Evolutionary conservation across 1,140 invertebrate genomes (phyloP).

Genomic region (Orchesella cincta): DNA sequence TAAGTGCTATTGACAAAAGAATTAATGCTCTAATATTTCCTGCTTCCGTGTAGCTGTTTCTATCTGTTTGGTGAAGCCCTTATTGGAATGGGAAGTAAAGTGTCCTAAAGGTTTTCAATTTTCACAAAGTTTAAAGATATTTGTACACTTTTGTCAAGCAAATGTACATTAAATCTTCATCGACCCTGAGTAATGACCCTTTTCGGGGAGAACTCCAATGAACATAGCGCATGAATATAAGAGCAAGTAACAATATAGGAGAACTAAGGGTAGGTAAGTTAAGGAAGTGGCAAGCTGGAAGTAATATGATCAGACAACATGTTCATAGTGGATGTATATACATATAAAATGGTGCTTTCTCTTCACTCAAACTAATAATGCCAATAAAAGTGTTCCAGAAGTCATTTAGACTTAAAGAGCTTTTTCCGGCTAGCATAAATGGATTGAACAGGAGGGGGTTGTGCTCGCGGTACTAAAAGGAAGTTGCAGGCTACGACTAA

Average conservation of each 20-base stretch:
- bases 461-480: background rate
- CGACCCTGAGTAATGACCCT: too few species aligned
- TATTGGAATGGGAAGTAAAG: too few species aligned
- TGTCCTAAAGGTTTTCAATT: too few species aligned
- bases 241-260: background rate
- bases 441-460: conserved; percentile 6
- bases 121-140: too few species aligned
- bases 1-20: too few species aligned
- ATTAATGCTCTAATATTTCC: too few species aligned
- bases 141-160: too few species aligned
- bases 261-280: background rate
- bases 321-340: background rate
- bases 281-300: background rate
- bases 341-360: background rate
- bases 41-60: too few species aligned
- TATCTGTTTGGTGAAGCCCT: too few species aligned
- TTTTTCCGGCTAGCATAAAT: background rate
- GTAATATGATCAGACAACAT: background rate
- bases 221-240: too few species aligned
- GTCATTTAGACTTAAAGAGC: conserved; percentile 14
- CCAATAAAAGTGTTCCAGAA: conserved; percentile 1
- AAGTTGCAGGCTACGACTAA: background rate
- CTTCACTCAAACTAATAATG: background rate
- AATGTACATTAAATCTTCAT: too few species aligned
- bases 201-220: too few species aligned